Evolutionary conservation across 2,888 invertebrate genomes (phyloP).

Genomic region (Dynastes tityus): DNA sequence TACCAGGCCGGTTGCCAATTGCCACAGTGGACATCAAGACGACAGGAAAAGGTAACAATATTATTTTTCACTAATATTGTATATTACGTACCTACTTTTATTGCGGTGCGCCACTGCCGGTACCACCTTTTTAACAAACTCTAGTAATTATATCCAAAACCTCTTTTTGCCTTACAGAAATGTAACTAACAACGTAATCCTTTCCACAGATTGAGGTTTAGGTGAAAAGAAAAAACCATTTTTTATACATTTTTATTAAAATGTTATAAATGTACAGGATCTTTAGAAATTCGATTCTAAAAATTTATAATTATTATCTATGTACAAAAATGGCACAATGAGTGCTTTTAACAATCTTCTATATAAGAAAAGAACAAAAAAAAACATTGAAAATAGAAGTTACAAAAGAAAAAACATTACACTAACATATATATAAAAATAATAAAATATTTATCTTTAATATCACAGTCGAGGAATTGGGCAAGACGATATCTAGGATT

Average conservation of each 20-base stretch:
- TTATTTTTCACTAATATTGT: no score
- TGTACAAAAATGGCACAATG: conserved; percentile 65
- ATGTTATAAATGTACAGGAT: conserved; percentile 65
- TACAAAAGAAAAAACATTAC: conserved; percentile 49
- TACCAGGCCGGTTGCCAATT: no score
- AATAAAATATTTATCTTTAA: conserved; percentile 49
- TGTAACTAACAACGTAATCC: no score
- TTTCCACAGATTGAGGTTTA: no score
- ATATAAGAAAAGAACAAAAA: conserved; percentile 1
- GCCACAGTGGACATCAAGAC: no score
- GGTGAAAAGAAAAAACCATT: not conserved
- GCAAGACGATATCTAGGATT: conserved; percentile 67
- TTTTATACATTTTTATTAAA: conserved; percentile 63
- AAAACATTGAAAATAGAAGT: conserved; percentile 10
- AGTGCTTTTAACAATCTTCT: conserved; percentile 47
- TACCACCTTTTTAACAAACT: no score
- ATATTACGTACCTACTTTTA: no score
- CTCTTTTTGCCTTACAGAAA: no score
- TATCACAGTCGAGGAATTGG: conserved; percentile 69
- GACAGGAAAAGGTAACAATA: no score
- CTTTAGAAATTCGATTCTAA: conserved; percentile 62
- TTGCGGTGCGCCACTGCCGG: no score
- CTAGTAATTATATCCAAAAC: no score
- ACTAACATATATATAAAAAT: conserved; percentile 49
- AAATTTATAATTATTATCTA: conserved; percentile 57